Evolutionary conservation across 2,113 vertebrate genomes (phyloP).

Genomic region (Spea bombifrons): DNA sequence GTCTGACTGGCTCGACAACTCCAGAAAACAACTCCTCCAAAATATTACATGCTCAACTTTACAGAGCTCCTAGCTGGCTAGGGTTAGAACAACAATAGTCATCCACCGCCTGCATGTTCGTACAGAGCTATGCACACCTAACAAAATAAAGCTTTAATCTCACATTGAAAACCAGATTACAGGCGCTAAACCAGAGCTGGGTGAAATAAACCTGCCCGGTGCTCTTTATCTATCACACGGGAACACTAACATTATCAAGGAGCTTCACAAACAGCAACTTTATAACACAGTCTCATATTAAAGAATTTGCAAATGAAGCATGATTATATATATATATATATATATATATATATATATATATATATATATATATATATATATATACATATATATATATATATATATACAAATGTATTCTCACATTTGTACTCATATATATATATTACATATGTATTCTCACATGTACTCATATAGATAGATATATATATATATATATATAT

Average conservation of each 20-base stretch:
- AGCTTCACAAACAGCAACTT: background rate
- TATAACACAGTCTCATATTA: too few relatives aligned
- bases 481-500: too few relatives aligned
- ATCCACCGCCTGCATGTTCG: conserved; percentile 56
- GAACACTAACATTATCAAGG: background rate
- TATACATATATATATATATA: too few relatives aligned
- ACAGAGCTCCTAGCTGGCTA: conserved; percentile 52
- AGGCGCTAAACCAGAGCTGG: conserved; percentile 27
- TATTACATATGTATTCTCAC: too few relatives aligned
- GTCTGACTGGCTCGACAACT: conserved; percentile 83
- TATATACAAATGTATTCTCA: too few relatives aligned
- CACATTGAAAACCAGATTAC: conserved; percentile 47
- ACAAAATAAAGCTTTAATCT: conserved; percentile 48
- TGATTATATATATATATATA: too few relatives aligned
- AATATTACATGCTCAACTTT: conserved; percentile 66
- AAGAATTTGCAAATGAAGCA: too few relatives aligned
- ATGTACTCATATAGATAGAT: too few relatives aligned
- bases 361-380: too few relatives aligned
- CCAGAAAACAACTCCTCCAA: conserved; percentile 61
- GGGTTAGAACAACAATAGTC: conserved; percentile 63
- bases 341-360: too few relatives aligned
- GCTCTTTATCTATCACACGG: conserved; percentile 1
- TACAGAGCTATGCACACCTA: conserved; percentile 50
- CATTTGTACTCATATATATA: too few relatives aligned
- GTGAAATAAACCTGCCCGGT: background rate